A percentile compares a stretch with the other conserved stretches of the same genome.
phyloP scores from a whole-genome alignment of 1,140 invertebrate genomes.

The silkworm (Bombyx mori) region DNA sequence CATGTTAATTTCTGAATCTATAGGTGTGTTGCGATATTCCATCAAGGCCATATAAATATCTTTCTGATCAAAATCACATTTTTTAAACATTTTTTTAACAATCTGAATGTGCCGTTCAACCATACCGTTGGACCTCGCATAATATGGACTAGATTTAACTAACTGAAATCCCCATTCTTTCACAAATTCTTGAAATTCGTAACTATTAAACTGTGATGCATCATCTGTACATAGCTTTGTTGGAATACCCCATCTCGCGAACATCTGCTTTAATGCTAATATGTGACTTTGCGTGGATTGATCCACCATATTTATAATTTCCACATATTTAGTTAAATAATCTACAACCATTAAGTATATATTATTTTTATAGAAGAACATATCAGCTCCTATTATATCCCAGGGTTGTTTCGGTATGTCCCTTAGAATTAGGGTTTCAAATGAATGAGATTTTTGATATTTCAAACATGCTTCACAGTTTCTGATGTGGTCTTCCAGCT shows the following conservation, averaged over 20 bases:
- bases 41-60: slow-evolving; percentile 9
- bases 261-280: slow-evolving; percentile 5
- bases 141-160: slow-evolving; percentile 15
- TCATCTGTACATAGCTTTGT: slow-evolving; percentile 12
- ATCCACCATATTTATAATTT: background rate
- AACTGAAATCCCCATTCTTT: slow-evolving; percentile 15
- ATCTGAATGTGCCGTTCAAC: slow-evolving; percentile 10
- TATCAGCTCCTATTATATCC: background rate
- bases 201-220: slow-evolving; percentile 15
- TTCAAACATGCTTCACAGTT: slow-evolving; percentile 1
- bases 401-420: background rate
- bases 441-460: background rate
- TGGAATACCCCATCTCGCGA: slow-evolving; percentile 14
- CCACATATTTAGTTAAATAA: slow-evolving; percentile 5
- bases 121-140: slow-evolving; percentile 10
- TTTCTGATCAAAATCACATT: background rate
- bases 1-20: background rate
- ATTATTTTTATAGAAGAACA: background rate
- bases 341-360: slow-evolving; percentile 1
- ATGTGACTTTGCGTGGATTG: background rate
- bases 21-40: slow-evolving; percentile 8
- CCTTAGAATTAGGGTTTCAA: background rate
- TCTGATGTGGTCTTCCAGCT: background rate
- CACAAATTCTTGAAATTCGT: slow-evolving; percentile 16
- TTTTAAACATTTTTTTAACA: slow-evolving; percentile 14